Conservation (phyloP, 2,888 invertebrate species). For the Idaea dimidiata region DNA sequence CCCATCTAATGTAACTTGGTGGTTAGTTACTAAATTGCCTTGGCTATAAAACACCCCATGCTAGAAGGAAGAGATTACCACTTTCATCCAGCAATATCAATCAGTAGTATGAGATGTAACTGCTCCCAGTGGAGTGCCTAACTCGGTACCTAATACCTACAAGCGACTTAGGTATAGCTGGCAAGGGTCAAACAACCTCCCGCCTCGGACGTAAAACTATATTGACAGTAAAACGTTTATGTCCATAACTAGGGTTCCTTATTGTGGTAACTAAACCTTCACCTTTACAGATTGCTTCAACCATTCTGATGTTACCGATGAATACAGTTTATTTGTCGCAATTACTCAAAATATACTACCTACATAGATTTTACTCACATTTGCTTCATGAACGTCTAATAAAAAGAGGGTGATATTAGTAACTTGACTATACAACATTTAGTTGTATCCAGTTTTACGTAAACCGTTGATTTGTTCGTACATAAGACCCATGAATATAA, state of each 20-base stretch:
- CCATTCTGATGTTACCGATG: too few species aligned
- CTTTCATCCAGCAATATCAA: not conserved
- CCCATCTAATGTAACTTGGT: too few species aligned
- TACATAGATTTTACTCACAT: too few species aligned
- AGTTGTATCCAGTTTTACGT: too few species aligned
- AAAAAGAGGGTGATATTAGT: too few species aligned
- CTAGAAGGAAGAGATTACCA: not conserved
- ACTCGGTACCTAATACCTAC: not conserved
- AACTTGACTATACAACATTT: too few species aligned
- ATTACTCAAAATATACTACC: too few species aligned
- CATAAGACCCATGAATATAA: too few species aligned
- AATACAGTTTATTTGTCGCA: too few species aligned
- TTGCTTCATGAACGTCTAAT: too few species aligned
- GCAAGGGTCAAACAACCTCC: not conserved
- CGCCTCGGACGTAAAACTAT: slow-evolving; percentile 20
- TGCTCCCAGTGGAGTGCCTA: not conserved
- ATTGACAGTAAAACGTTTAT: slow-evolving; percentile 38
- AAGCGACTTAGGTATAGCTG: not conserved
- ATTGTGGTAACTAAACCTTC: not conserved
- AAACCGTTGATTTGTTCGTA: too few species aligned
- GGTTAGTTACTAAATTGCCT: too few species aligned
- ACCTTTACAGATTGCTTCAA: not conserved
- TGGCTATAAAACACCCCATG: not conserved
- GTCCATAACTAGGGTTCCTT: slow-evolving; percentile 20
- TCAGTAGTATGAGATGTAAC: not conserved